These are phyloP conservation scores for Alligator mississippiensis DNA, from an alignment of 2,113 vertebrate species.

Conservation along the genomic window DNA sequence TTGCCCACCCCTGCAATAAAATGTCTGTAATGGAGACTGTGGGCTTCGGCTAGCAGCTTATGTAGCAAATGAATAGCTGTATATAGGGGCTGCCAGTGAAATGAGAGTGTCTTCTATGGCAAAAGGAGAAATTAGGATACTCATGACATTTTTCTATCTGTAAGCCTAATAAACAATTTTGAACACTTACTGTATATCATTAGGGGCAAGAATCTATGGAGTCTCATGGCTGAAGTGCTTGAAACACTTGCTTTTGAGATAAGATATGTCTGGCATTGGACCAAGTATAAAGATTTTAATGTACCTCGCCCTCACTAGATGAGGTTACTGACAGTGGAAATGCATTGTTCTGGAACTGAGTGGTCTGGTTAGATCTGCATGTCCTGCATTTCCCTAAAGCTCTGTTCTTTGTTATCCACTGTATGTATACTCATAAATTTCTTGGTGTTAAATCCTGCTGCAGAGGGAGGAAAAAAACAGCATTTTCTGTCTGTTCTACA, in stretches of 20 bases:
- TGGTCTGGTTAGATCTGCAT: not conserved
- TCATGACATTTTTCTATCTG: not conserved
- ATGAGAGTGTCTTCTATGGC: not conserved
- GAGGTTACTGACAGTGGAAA: not conserved
- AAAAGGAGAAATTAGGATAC: not conserved
- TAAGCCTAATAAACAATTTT: not conserved
- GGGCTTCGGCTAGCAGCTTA: not conserved
- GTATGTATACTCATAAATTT: not conserved
- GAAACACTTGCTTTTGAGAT: fast-evolving
- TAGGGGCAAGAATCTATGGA: not conserved
- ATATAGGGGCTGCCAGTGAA: not conserved
- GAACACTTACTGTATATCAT: not conserved
- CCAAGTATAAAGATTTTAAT: not conserved
- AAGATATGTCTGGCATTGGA: not conserved
- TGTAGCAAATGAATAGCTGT: not conserved
- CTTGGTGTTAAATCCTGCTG: not conserved
- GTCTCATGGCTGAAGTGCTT: fast-evolving
- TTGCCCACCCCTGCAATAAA: too few species aligned
- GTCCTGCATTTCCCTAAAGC: not conserved
- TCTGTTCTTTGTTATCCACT: not conserved
- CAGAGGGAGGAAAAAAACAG: not conserved
- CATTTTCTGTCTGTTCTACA: not conserved
- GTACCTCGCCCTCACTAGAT: too few species aligned
- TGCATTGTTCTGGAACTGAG: not conserved
- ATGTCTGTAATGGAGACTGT: not conserved